A percentile compares a stretch with the other conserved stretches of the same genome.
Conservation (phyloP, 2,888 invertebrate genomes). For the Nomada ruficornis region DNA sequence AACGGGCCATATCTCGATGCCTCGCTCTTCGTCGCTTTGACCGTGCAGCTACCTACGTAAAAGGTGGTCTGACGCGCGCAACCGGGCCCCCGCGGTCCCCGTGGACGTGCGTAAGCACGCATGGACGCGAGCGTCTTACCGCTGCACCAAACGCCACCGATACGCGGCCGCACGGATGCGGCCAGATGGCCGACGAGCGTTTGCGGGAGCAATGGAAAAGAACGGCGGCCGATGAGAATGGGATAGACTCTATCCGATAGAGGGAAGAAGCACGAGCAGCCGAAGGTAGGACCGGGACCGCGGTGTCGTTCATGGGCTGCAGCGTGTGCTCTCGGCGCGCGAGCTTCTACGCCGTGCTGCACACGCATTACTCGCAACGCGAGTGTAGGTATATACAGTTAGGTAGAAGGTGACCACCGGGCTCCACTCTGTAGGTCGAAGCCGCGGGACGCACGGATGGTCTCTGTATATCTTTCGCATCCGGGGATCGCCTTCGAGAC, state of each 20-base stretch:
- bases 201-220: conserved; percentile 15
- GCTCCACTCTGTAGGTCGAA: conserved; percentile 78
- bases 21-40: conserved; percentile 71
- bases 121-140: neutral
- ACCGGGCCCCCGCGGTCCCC: conserved; percentile 19
- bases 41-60: conserved; percentile 75
- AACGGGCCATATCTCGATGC: conserved; percentile 81
- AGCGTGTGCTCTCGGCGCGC: conserved; percentile 57
- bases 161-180: neutral
- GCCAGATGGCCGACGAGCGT: conserved; percentile 14
- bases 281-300: conserved; percentile 27
- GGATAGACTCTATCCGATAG: conserved; percentile 22
- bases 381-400: conserved; percentile 76
- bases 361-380: conserved; percentile 57
- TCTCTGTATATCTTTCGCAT: conserved; percentile 68
- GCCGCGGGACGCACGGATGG: conserved; percentile 65
- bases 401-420: conserved; percentile 75
- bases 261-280: conserved; percentile 3
- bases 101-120: conserved; percentile 1
- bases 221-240: neutral
- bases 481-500: conserved; percentile 71
- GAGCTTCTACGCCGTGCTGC: conserved; percentile 31
- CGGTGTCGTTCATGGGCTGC: conserved; percentile 21
- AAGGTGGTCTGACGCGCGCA: conserved; percentile 69
- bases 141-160: neutral